phyloP scores from a whole-genome alignment of 2,797 vertebrate species.

The Chlorospingus flavigularis region DNA sequence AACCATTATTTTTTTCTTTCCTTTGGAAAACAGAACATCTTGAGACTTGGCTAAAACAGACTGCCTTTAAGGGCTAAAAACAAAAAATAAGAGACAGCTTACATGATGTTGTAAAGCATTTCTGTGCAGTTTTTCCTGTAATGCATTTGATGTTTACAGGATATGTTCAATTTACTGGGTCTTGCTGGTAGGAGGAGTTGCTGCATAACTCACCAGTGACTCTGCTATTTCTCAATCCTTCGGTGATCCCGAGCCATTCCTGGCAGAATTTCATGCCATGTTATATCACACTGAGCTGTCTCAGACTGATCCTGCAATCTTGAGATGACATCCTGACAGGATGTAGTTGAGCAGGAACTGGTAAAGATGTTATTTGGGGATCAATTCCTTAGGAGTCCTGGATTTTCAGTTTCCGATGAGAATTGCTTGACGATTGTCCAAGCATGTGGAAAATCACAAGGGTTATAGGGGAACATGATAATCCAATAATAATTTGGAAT shows the following conservation, averaged over 20 bases:
- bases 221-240: slow-evolving; percentile 9
- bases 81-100: not conserved
- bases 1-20: not conserved
- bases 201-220: slow-evolving; percentile 26
- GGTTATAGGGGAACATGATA: not conserved
- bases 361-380: not conserved
- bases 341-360: not conserved
- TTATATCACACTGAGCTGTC: not conserved
- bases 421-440: not conserved
- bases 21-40: not conserved
- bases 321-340: not conserved
- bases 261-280: slow-evolving; percentile 14
- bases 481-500: not conserved
- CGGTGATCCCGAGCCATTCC: slow-evolving; percentile 3
- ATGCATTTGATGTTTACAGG: not conserved
- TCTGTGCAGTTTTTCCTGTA: not conserved
- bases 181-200: slow-evolving; percentile 4
- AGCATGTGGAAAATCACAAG: not conserved
- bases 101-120: not conserved
- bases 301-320: not conserved
- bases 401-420: not conserved
- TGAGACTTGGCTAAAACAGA: not conserved
- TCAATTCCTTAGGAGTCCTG: not conserved
- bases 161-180: not conserved
- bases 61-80: not conserved